phyloP scores from a whole-genome alignment of 2,113 vertebrate species.

The Otocyon megalotis region DNA sequence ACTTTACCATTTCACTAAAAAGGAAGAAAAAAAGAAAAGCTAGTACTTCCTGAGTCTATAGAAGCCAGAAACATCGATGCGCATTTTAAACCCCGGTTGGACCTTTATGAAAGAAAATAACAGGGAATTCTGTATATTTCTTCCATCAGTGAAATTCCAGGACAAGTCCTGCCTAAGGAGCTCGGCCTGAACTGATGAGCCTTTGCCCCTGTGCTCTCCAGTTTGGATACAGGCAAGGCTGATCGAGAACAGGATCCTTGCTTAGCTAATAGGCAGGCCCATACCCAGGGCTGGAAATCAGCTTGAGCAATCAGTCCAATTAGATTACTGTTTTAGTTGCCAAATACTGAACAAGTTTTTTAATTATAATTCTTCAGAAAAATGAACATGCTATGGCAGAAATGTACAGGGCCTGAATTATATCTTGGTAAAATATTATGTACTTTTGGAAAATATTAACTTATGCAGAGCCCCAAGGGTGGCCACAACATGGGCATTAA shows the following conservation, averaged over 20 bases:
- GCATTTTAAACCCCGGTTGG: neutral
- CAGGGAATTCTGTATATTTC: neutral
- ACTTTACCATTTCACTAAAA: neutral
- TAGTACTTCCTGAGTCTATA: neutral
- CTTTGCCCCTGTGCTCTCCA: neutral
- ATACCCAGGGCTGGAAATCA: neutral
- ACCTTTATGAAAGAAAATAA: neutral
- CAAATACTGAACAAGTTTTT: constrained; percentile 30
- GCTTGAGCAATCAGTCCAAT: neutral
- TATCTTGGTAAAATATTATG: constrained; percentile 31
- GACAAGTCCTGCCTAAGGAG: neutral
- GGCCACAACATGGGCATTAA: neutral
- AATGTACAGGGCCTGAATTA: neutral
- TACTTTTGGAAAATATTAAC: neutral
- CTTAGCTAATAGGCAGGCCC: neutral
- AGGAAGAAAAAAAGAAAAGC: neutral
- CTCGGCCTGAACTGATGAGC: neutral
- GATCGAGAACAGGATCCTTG: neutral
- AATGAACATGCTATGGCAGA: constrained; percentile 1
- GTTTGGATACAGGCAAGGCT: neutral
- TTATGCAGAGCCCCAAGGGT: neutral
- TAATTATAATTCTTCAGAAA: constrained; percentile 53
- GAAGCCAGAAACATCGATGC: neutral
- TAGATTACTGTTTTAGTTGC: constrained; percentile 52
- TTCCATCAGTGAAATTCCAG: neutral